Conservation (phyloP, 2,797 vertebrate genomes). For the Rhadinocentrus ornatus region DNA sequence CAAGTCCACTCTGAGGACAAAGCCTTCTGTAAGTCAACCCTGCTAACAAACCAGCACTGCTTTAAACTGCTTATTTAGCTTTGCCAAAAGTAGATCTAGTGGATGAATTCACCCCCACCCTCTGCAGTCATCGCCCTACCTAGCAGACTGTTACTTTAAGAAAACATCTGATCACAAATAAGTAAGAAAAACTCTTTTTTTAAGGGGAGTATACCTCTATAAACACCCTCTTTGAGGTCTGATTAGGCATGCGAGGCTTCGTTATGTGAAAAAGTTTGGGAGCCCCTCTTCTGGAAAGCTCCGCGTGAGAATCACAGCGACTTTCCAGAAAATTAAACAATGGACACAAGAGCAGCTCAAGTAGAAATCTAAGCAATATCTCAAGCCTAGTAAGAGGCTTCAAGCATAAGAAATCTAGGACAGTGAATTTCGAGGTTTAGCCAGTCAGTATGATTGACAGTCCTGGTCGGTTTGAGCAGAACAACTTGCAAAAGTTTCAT, state of each 20-base stretch:
- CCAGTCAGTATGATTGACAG: conserved; percentile 2
- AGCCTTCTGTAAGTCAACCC: conserved; percentile 15
- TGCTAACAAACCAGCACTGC: conserved; percentile 20
- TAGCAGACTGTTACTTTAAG: not conserved
- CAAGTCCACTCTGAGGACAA: conserved; percentile 16
- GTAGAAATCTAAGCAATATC: conserved; percentile 1
- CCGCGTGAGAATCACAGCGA: conserved; percentile 72
- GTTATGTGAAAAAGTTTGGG: conserved; percentile 7
- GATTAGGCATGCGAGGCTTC: conserved; percentile 5
- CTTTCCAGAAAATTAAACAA: conserved; percentile 64
- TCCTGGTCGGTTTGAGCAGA: not conserved
- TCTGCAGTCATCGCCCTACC: conserved; percentile 3
- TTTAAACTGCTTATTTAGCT: conserved; percentile 42
- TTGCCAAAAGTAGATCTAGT: conserved; percentile 44
- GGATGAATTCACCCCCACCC: conserved; percentile 11
- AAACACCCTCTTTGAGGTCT: not conserved
- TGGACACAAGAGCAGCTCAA: conserved; percentile 44
- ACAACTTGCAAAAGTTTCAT: conserved; percentile 26
- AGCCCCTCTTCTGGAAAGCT: conserved; percentile 57
- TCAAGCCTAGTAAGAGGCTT: not conserved
- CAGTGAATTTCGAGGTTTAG: conserved; percentile 11
- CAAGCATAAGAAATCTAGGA: not conserved
- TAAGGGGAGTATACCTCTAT: fast-evolving
- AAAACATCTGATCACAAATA: conserved; percentile 1
- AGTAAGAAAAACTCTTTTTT: not conserved